phyloP scores from a whole-genome alignment of 1,140 invertebrate genomes.

The Bombyx mori region DNA sequence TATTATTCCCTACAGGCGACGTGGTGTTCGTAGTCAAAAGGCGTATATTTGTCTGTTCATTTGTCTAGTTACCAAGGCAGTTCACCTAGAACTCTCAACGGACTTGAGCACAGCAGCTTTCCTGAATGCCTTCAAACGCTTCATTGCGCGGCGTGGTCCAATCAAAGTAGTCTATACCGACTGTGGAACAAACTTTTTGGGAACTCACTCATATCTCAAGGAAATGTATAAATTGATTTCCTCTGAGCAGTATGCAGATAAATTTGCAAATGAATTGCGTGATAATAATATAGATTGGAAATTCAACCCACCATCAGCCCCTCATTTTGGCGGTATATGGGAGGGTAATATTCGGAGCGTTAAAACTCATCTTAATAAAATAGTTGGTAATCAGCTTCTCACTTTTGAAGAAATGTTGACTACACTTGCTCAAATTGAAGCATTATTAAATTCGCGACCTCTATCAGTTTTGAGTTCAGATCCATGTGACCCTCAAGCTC shows the following conservation, averaged over 20 bases:
- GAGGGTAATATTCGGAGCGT: conserved; percentile 6
- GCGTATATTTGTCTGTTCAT: conserved; percentile 44
- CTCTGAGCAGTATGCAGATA: conserved; percentile 11
- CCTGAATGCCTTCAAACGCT: too few species aligned
- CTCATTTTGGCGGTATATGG: conserved; percentile 10
- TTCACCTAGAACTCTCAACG: too few species aligned
- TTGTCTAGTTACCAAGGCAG: conserved; percentile 21
- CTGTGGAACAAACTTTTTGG: too few species aligned
- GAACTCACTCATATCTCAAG: too few species aligned
- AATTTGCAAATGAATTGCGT: neutral
- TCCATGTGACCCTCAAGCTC: neutral
- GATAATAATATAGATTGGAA: neutral
- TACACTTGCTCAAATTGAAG: conserved; percentile 6
- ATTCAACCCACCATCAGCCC: conserved; percentile 4
- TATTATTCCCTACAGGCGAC: conserved; percentile 17
- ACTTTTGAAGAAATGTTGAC: conserved; percentile 7
- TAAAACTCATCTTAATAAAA: conserved; percentile 6
- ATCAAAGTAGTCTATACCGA: too few species aligned
- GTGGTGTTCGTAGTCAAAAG: conserved; percentile 30
- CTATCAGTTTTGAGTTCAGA: conserved; percentile 7
- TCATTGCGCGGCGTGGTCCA: too few species aligned
- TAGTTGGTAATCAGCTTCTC: conserved; percentile 8
- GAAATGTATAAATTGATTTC: conserved; percentile 6
- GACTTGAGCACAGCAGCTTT: too few species aligned
- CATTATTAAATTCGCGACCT: conserved; percentile 6